Evolutionary conservation across 2,888 invertebrate species (phyloP).

Genomic region (Eupithecia vulgata): DNA sequence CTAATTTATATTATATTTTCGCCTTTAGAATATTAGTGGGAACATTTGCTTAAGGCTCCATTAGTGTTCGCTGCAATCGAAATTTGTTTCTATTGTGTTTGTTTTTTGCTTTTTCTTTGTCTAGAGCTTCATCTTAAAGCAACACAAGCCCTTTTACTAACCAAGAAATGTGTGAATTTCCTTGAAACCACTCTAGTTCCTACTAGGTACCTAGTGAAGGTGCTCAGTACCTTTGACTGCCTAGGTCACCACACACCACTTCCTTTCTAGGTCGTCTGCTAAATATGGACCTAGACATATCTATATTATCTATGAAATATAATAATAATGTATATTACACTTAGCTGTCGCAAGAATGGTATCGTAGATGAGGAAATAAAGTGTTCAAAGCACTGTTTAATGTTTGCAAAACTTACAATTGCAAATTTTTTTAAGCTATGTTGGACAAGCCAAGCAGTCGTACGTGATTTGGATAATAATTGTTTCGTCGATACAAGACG

Average conservation of each 20-base stretch:
- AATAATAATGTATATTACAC: not conserved
- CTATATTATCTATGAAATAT: constrained; percentile 16
- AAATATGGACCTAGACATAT: constrained; percentile 22
- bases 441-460: constrained; percentile 43
- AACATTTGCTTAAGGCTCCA: not conserved
- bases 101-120: not conserved
- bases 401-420: constrained; percentile 25
- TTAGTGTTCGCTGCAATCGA: not conserved
- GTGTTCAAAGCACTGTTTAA: not conserved
- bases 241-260: constrained; percentile 62
- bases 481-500: not conserved
- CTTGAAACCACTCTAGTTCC: constrained; percentile 50
- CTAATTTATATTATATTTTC: no score
- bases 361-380: not conserved
- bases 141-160: not conserved
- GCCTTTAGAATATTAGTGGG: no score
- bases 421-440: constrained; percentile 5
- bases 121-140: not conserved
- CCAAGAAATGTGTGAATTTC: constrained; percentile 4
- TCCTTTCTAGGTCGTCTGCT: constrained; percentile 72
- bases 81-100: no score
- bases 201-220: constrained; percentile 75
- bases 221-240: constrained; percentile 69
- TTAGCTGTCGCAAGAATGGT: constrained; percentile 13
- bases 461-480: constrained; percentile 49